These are phyloP conservation scores for Chaetogeoica ovagalla DNA, from an alignment of 2,888 invertebrate genomes.

Conservation along the genomic window DNA sequence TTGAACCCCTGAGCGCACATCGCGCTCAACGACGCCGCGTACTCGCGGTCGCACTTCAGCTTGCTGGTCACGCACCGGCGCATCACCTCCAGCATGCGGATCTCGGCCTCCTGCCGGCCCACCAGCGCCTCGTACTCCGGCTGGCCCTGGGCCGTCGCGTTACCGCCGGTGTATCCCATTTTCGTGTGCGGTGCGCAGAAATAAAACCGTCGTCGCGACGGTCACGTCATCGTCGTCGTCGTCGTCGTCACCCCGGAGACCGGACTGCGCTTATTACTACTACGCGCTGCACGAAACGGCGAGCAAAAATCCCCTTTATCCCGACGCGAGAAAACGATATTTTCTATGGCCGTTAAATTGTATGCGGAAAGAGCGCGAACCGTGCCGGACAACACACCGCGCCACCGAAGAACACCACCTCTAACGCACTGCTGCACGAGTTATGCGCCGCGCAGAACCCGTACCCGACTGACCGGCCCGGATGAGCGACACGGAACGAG, in stretches of 20 bases:
- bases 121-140: conserved; percentile 89
- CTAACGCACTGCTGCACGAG: not conserved
- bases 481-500: conserved; percentile 10
- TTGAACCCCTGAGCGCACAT: conserved; percentile 82
- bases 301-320: no score
- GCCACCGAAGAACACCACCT: not conserved
- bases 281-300: no score
- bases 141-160: conserved; percentile 60
- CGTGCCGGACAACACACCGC: no score
- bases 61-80: conserved; percentile 82
- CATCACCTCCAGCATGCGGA: conserved; percentile 89
- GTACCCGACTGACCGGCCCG: conserved; percentile 34
- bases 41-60: conserved; percentile 90
- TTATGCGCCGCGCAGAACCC: conserved; percentile 8
- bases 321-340: no score
- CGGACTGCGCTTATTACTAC: no score
- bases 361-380: no score
- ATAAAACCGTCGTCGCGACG: no score
- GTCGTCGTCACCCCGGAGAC: no score
- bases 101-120: conserved; percentile 87
- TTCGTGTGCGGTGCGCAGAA: no score
- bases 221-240: no score
- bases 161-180: conserved; percentile 45
- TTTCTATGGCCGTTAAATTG: no score
- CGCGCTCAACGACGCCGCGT: conserved; percentile 80